Evolutionary conservation across 2,113 vertebrate species (phyloP).

Genomic region (Halichoerus grypus): DNA sequence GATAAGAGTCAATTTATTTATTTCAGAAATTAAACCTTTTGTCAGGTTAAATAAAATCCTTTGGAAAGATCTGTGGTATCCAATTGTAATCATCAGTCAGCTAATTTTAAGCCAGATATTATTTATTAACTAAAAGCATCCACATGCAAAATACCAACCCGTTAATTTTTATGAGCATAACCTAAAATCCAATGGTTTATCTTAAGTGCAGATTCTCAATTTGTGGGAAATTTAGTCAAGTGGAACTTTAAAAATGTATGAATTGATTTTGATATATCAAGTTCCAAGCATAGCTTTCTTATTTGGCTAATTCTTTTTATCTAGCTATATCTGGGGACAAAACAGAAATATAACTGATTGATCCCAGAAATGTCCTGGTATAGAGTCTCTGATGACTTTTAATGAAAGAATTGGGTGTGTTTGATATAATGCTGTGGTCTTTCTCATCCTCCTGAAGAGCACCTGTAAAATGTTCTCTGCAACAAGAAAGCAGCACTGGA

Average conservation of each 20-base stretch:
- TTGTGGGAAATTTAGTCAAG: not conserved
- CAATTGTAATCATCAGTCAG: not conserved
- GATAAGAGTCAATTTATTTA: not conserved
- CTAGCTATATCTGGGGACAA: not conserved
- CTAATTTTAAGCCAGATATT: constrained; percentile 54
- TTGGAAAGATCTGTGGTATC: constrained; percentile 10
- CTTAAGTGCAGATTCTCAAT: not conserved
- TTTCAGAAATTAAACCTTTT: constrained; percentile 53
- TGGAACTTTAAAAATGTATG: constrained; percentile 38
- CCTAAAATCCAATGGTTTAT: not conserved
- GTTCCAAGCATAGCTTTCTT: not conserved
- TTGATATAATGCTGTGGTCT: not conserved
- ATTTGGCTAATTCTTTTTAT: not conserved
- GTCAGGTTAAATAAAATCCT: constrained; percentile 57
- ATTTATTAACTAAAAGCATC: constrained; percentile 27
- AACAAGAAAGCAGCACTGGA: not conserved
- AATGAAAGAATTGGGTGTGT: not conserved
- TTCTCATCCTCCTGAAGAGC: not conserved
- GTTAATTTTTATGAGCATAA: constrained; percentile 15
- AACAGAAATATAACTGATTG: not conserved
- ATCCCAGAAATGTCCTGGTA: not conserved
- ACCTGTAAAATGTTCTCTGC: not conserved
- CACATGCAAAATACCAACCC: not conserved
- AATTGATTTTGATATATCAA: constrained; percentile 1
- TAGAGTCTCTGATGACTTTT: not conserved